Evolutionary conservation across 1,140 invertebrate species (phyloP), one percentile per base, ranked within the genome.

Genomic region (Meloidogyne exigua): DNA sequence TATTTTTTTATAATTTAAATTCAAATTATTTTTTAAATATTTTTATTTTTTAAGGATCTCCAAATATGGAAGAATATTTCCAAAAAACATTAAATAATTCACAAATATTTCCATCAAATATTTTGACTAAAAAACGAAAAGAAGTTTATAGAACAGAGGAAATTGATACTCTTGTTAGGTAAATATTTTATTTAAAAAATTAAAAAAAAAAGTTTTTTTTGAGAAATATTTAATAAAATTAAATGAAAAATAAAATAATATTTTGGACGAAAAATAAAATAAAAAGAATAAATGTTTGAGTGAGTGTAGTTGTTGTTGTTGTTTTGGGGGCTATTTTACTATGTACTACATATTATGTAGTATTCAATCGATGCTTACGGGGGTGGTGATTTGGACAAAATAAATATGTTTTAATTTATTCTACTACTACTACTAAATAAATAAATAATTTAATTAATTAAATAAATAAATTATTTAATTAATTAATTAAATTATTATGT

Each of bases 101-200:
- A 72, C 26, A 11, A 64, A 49, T 23, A 39, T 64, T 39, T 21
- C 57, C 36, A 4, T 23, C n/a, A 12, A 57, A 39, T 36, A 64
- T 32, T 64, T 64, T 39, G 12, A 79, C 66, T 21, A 79, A 78
- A 32, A 13, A 75, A 28, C 10, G 81, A 25, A 25, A 36, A 39
- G 77, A 79, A 44, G 25, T 80, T 23, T 68, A 79, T 64, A 79
- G 63, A 32, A 79, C 77, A 32, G 77, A 79, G 25, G 78, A 79
- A 72, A 65, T 79, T 36, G 77, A 79, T 67, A 79, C 77, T 21
- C 39, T 79, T 23, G 78, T 79, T 18, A 79, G 77, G 77, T 80
- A 23, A n/a, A n/a, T n/a, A n/a, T 57, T 57, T 39, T 39, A 32
- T 32, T 32, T 32, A 32, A 3, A 3, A 9, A 39, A 39, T 9